Evolutionary conservation across 2,888 invertebrate genomes (phyloP), one percentile per base, ranked within the genome.

Genomic region (Sclerodermus sp.): DNA sequence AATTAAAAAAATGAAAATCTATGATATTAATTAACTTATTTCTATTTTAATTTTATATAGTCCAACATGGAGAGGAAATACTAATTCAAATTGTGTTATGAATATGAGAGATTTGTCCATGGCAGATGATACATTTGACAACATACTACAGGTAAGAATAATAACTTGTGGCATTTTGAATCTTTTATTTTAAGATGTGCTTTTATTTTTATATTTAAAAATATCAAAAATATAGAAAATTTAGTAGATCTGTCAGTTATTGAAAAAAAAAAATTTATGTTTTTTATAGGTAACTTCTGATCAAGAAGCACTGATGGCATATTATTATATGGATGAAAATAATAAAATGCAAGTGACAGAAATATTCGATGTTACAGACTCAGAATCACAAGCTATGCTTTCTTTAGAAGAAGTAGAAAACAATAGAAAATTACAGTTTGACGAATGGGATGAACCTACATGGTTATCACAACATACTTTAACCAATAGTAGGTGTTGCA

Each of bases 291-390:
- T 90, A 64, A 92, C 93, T 45, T 82, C 89, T 39, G 88, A 91
- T 64, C 92, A 94, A 70, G 95, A 96, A 64, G 90, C 94, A 0
- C 82, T 93, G 8, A 90, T 95, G 82, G 90, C 93, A 0, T 95
- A 91, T 79, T 94, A 95, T 79, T 96, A 94, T 76, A 86, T 91
- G 74, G 93, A 94, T 75, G 88, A 89, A 65, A 86, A 91, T 68
- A 91, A 92, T 77, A 88, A 91, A 82, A 86, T 92, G 67, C 90
- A 90, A 79, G 88, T 93, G 67, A 92, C 92, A 1, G 92, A 93
- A 81, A 93, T 94, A 67, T 93, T 90, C 74, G 92, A 93, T 77
- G 89, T 93, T 71, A 89, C 90, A 0, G 89, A 90, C 64, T 85
- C 86, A 44, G 89, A 90, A 62, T 83, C 85, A 18, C 83, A 85